phyloP scores from a whole-genome alignment of 2,888 invertebrate genomes.

The Cheilosia soror region DNA sequence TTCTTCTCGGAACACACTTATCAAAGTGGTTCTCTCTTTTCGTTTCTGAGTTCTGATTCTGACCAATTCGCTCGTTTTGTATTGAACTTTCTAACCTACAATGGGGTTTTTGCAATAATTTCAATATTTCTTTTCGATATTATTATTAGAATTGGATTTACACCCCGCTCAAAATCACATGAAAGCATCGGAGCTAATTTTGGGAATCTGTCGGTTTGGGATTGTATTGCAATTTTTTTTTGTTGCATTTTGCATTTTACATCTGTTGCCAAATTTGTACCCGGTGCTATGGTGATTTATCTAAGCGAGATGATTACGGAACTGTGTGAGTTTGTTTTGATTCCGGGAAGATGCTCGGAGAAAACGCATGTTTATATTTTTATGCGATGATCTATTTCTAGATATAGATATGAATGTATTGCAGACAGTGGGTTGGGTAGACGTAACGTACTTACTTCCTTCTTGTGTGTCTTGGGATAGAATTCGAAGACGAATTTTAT shows the following conservation, averaged over 20 bases:
- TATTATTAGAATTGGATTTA: slow-evolving; percentile 68
- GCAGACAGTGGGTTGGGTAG: background rate
- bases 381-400: slow-evolving; percentile 21
- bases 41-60: slow-evolving; percentile 5
- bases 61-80: slow-evolving; percentile 39
- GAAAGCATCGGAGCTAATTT: slow-evolving; percentile 36
- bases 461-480: too few species aligned
- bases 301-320: background rate
- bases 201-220: slow-evolving; percentile 28
- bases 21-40: slow-evolving; percentile 32
- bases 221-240: slow-evolving; percentile 49
- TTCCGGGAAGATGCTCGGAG: slow-evolving; percentile 15
- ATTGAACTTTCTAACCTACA: slow-evolving; percentile 76
- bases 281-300: slow-evolving; percentile 30
- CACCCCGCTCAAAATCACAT: slow-evolving; percentile 16
- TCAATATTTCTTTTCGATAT: slow-evolving; percentile 49
- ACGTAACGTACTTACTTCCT: too few species aligned
- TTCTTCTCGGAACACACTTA: slow-evolving; percentile 39
- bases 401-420: background rate
- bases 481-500: too few species aligned
- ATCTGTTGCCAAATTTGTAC: slow-evolving; percentile 37
- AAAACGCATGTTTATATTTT: background rate
- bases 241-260: slow-evolving; percentile 26
- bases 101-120: slow-evolving; percentile 58
- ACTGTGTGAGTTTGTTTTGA: slow-evolving; percentile 53